Conservation (phyloP, 2,113 vertebrate species). For the Pseudorasbora parva region DNA sequence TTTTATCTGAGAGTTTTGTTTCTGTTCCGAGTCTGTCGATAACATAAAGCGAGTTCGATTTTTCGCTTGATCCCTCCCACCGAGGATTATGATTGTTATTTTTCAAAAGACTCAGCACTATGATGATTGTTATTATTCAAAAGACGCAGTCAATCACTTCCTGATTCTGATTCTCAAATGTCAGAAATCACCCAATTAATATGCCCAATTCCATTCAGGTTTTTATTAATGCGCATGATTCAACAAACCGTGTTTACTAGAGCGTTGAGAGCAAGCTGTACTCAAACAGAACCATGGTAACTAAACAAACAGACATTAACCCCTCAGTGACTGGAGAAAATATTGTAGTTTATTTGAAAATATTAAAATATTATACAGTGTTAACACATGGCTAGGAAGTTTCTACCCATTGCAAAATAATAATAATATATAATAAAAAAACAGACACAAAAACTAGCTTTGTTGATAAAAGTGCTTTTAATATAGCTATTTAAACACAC, state of each 20-base stretch:
- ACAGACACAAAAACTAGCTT: not conserved
- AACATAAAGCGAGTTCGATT: not conserved
- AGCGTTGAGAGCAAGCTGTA: not conserved
- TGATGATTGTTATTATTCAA: conserved; percentile 35
- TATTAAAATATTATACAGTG: not conserved
- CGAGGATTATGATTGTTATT: conserved; percentile 8
- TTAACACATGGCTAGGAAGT: not conserved
- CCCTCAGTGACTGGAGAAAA: not conserved
- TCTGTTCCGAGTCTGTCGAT: not conserved
- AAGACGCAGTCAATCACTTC: conserved; percentile 18
- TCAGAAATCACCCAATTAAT: not conserved
- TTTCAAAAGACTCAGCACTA: not conserved
- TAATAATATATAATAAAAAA: not conserved
- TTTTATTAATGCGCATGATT: not conserved
- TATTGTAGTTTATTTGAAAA: not conserved
- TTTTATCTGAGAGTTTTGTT: not conserved
- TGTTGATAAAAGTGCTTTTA: conserved; percentile 4
- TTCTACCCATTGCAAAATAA: not conserved
- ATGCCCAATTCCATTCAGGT: not conserved
- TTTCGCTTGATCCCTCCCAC: conserved; percentile 31
- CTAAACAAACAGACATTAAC: conserved; percentile 34
- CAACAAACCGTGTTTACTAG: not conserved
- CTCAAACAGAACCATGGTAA: conserved; percentile 26
- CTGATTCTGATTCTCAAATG: not conserved
- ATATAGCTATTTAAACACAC: not conserved